Evolutionary conservation across 2,113 vertebrate genomes (phyloP).

Genomic region (Protomyctophum bolini): DNA sequence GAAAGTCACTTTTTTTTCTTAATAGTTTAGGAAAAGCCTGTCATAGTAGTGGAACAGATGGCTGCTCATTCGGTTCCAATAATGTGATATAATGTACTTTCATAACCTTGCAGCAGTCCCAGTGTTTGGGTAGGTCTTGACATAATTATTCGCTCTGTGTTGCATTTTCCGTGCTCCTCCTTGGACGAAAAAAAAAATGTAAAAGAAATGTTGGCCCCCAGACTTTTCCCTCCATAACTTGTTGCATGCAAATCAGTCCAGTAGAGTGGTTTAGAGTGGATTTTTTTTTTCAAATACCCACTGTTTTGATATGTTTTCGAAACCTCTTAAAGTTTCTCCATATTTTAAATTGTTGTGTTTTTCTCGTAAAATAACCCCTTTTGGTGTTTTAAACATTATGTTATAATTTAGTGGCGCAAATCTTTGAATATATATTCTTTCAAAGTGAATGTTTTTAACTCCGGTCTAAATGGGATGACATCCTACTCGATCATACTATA

Average conservation of each 20-base stretch:
- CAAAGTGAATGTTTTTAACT: no score
- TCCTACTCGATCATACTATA: no score
- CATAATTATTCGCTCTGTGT: constrained; percentile 1
- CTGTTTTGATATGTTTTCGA: no score
- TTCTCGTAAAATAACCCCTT: no score
- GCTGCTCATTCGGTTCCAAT: not conserved
- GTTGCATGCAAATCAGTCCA: constrained; percentile 9
- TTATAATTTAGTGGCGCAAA: no score
- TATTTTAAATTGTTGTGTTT: no score
- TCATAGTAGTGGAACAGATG: not conserved
- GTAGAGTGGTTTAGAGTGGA: not conserved
- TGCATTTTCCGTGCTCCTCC: constrained; percentile 6
- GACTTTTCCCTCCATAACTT: constrained; percentile 2
- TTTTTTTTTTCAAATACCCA: no score
- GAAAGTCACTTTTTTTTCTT: not conserved
- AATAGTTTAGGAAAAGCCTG: constrained; percentile 8
- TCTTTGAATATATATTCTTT: no score
- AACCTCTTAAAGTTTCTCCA: no score
- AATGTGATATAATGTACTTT: no score
- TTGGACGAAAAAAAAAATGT: constrained; percentile 1
- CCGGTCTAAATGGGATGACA: no score
- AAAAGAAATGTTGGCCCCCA: constrained; percentile 10
- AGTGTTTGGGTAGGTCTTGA: not conserved
- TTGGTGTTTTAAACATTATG: no score
- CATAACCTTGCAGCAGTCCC: not conserved